phyloP scores from a whole-genome alignment of 2,888 invertebrate species.

The Tanytarsus gracilentus region DNA sequence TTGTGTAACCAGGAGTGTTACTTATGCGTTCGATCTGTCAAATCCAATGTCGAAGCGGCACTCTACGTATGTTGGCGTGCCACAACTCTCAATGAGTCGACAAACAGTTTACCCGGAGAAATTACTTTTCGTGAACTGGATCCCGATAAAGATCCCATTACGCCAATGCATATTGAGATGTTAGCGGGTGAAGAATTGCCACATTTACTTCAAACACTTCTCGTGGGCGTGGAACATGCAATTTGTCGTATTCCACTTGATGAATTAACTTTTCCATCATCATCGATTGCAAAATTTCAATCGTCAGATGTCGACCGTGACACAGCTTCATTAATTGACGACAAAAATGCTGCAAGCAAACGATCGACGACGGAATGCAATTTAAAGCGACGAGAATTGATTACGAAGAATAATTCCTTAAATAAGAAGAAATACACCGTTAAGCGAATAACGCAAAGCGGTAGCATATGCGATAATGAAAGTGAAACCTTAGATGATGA shows the following conservation, averaged over 20 bases:
- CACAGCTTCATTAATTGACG: background rate
- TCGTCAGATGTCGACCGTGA: background rate
- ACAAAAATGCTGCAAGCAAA: background rate
- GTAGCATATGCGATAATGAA: constrained; percentile 7
- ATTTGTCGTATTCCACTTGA: constrained; percentile 58
- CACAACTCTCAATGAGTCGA: constrained; percentile 31
- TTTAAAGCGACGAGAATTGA: constrained; percentile 43
- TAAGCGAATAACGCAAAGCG: constrained; percentile 35
- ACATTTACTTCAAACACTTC: constrained; percentile 53
- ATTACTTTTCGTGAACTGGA: constrained; percentile 39
- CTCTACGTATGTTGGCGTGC: constrained; percentile 40
- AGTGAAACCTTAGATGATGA: constrained; percentile 7
- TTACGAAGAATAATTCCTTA: constrained; percentile 43
- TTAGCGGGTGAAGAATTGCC: constrained; percentile 49
- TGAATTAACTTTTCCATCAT: constrained; percentile 53
- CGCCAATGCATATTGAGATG: constrained; percentile 42
- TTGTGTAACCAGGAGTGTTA: constrained; percentile 56
- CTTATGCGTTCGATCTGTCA: constrained; percentile 49
- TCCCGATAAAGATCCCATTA: constrained; percentile 37
- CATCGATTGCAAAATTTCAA: background rate
- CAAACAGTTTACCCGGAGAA: no score
- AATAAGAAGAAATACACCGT: constrained; percentile 42
- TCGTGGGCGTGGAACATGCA: constrained; percentile 60
- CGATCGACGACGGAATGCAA: constrained; percentile 36
- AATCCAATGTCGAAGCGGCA: constrained; percentile 22